phyloP scores from a whole-genome alignment of 1,140 invertebrate genomes.

The Brachionus sp. region DNA sequence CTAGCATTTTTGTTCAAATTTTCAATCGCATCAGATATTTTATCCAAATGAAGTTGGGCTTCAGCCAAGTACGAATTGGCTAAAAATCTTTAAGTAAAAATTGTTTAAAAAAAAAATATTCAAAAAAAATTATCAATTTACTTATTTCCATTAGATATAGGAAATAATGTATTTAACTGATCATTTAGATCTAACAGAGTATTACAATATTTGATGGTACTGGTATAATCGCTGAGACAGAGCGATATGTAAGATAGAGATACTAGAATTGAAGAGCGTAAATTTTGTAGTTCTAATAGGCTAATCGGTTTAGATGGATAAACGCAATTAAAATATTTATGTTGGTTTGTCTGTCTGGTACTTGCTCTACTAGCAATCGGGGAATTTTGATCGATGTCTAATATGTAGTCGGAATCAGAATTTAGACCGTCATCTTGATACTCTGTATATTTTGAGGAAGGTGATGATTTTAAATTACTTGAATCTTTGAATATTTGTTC shows the following conservation, averaged over 20 bases:
- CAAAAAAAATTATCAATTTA: conserved; percentile 55
- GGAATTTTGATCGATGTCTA: conserved; percentile 50
- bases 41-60: conserved; percentile 76
- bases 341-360: not conserved
- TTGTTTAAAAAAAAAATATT: conserved; percentile 26
- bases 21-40: conserved; percentile 76
- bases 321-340: conserved; percentile 33
- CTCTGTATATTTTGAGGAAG: not conserved
- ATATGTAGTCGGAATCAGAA: not conserved
- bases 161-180: conserved; percentile 50
- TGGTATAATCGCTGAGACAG: conserved; percentile 75
- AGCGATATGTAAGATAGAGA: conserved; percentile 77
- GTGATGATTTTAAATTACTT: not conserved
- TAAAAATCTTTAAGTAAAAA: conserved; percentile 66
- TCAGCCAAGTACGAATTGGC: conserved; percentile 84
- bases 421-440: not conserved
- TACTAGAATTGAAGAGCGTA: conserved; percentile 70
- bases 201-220: conserved; percentile 74
- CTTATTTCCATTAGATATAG: conserved; percentile 61
- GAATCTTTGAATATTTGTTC: not conserved
- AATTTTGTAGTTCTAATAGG: conserved; percentile 53
- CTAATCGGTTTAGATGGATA: conserved; percentile 52
- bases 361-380: conserved; percentile 51
- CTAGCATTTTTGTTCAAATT: conserved; percentile 66
- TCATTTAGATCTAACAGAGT: conserved; percentile 66